A percentile compares a stretch with the other conserved stretches of the same genome.
Evolutionary conservation across 1,140 invertebrate genomes (phyloP).

Genomic region (Centruroides vittatus): DNA sequence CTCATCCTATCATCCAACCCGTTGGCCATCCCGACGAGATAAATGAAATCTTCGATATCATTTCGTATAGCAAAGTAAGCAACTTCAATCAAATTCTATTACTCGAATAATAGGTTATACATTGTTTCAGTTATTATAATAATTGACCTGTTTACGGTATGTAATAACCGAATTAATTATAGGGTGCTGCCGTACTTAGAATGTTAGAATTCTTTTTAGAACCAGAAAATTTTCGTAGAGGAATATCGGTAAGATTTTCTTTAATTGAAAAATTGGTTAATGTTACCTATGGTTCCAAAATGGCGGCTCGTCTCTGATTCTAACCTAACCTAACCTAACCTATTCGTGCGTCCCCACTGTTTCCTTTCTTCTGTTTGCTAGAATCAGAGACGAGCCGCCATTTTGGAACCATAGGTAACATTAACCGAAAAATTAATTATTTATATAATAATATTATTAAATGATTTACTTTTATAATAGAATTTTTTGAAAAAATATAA

Average conservation of each 20-base stretch:
- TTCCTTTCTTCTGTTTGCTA: too few relatives aligned
- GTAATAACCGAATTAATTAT: slow-evolving; percentile 15
- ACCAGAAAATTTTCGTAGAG: slow-evolving; percentile 51
- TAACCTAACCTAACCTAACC: too few relatives aligned
- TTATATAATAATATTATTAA: too few relatives aligned
- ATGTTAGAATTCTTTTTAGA: slow-evolving; percentile 80
- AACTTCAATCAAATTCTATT: slow-evolving; percentile 38
- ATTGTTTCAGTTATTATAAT: background rate
- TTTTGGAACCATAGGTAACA: too few relatives aligned
- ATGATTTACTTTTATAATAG: slow-evolving; percentile 44
- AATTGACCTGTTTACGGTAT: background rate
- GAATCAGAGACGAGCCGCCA: too few relatives aligned
- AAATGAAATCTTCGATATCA: slow-evolving; percentile 76
- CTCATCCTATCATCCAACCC: slow-evolving; percentile 70
- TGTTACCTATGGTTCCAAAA: too few relatives aligned
- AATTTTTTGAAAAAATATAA: slow-evolving; percentile 35
- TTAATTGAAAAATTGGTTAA: too few relatives aligned
- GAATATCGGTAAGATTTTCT: slow-evolving; percentile 31
- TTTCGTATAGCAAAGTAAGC: slow-evolving; percentile 70
- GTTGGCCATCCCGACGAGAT: slow-evolving; percentile 79
- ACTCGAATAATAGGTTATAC: background rate
- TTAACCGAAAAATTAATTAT: too few relatives aligned
- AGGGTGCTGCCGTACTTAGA: slow-evolving; percentile 75
- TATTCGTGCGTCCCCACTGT: too few relatives aligned
- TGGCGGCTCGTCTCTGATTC: too few relatives aligned